Percentiles rank a stretch among this genome's conserved stretches.
phyloP scores from a whole-genome alignment of 2,888 invertebrate genomes.

The Epirrhoe alternata region DNA sequence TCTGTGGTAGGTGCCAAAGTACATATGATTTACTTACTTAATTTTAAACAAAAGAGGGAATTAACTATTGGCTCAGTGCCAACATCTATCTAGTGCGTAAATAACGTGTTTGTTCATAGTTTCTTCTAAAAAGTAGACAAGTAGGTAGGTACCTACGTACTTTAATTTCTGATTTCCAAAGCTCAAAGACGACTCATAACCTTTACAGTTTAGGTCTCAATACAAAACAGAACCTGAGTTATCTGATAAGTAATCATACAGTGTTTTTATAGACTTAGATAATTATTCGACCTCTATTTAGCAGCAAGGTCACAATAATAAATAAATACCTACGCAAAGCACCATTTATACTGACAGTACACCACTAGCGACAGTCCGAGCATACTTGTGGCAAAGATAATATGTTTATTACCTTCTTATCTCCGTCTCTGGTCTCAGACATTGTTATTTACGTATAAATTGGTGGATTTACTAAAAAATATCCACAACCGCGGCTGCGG shows the following conservation, averaged over 20 bases:
- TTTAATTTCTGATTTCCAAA: not conserved
- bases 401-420: constrained; percentile 74
- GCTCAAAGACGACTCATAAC: not conserved
- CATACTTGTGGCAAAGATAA: constrained; percentile 55
- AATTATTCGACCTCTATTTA: constrained; percentile 65
- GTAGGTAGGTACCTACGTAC: too few species aligned
- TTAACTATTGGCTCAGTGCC: constrained; percentile 13
- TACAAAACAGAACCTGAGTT: not conserved
- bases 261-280: constrained; percentile 37
- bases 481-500: constrained; percentile 37
- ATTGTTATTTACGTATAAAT: constrained; percentile 59
- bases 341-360: constrained; percentile 44
- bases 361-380: constrained; percentile 33
- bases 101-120: not conserved
- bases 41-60: too few species aligned
- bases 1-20: too few species aligned
- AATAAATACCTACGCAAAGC: constrained; percentile 56
- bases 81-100: not conserved
- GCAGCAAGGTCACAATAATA: constrained; percentile 68
- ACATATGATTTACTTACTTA: too few species aligned
- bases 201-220: not conserved
- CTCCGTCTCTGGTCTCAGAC: constrained; percentile 65
- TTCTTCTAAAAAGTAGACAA: not conserved
- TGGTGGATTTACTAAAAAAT: constrained; percentile 24
- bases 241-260: constrained; percentile 9